phyloP scores from a whole-genome alignment of 2,797 vertebrate genomes.

The Pipistrellus kuhlii region DNA sequence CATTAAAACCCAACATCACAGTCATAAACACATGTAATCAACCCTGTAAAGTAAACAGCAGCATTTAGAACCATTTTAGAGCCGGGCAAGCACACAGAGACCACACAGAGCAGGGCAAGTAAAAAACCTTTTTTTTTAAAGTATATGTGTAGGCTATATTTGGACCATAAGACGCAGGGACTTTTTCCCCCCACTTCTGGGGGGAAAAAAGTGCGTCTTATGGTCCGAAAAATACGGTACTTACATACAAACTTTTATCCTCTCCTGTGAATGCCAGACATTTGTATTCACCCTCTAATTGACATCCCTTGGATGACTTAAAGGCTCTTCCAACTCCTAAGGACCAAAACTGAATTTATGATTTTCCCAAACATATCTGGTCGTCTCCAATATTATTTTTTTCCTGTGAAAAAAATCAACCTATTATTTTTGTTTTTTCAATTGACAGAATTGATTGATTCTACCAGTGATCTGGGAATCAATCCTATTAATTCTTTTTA shows the following conservation, averaged over 20 bases:
- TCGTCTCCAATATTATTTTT: conserved; percentile 11
- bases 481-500: neutral
- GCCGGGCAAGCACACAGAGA: too few species aligned
- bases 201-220: too few species aligned
- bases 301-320: neutral
- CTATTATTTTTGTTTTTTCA: neutral
- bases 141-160: too few species aligned
- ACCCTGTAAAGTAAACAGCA: too few species aligned
- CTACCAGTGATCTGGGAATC: neutral
- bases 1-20: too few species aligned
- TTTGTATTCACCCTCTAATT: neutral
- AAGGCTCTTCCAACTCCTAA: neutral
- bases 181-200: too few species aligned
- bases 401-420: neutral
- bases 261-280: neutral
- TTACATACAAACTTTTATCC: neutral
- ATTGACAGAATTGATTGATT: neutral
- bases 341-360: neutral
- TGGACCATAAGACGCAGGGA: too few species aligned
- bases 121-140: too few species aligned
- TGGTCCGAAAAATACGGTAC: too few species aligned
- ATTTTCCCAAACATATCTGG: neutral
- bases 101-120: too few species aligned
- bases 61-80: too few species aligned
- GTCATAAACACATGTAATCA: too few species aligned